Evolutionary conservation across 2,113 vertebrate species (phyloP).

Genomic region (Suricata suricatta): DNA sequence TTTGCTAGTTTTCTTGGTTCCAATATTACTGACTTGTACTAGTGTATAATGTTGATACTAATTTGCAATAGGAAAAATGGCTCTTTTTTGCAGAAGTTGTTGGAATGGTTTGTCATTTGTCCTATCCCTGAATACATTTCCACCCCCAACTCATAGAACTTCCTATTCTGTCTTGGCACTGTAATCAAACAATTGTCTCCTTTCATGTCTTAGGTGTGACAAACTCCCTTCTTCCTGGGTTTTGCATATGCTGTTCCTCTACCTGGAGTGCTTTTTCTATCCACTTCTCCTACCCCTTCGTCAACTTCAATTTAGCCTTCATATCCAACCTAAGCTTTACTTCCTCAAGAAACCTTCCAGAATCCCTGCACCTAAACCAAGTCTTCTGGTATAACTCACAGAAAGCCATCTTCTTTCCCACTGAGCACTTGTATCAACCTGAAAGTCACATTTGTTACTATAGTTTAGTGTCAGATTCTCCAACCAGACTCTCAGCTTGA

Average conservation of each 20-base stretch:
- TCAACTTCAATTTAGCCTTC: background rate
- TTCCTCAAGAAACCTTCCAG: background rate
- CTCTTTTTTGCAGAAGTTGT: background rate
- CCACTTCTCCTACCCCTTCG: rapidly evolving
- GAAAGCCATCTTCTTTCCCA: background rate
- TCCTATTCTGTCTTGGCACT: background rate
- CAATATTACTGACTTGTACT: background rate
- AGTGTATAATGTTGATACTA: background rate
- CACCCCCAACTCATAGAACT: background rate
- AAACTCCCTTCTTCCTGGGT: background rate
- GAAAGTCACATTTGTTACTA: background rate
- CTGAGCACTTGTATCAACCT: background rate
- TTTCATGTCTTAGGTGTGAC: background rate
- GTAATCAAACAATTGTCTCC: background rate
- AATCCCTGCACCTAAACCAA: background rate
- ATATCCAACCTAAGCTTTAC: background rate
- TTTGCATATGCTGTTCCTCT: background rate
- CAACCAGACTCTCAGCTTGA: background rate
- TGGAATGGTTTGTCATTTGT: background rate
- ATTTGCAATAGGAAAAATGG: background rate
- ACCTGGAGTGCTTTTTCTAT: rapidly evolving
- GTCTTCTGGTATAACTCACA: background rate
- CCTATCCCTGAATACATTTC: background rate
- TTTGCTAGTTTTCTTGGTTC: background rate
- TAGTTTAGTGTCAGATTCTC: background rate